Conservation (phyloP, 1,140 invertebrate genomes). For the Zaprionus ghesquierei region DNA sequence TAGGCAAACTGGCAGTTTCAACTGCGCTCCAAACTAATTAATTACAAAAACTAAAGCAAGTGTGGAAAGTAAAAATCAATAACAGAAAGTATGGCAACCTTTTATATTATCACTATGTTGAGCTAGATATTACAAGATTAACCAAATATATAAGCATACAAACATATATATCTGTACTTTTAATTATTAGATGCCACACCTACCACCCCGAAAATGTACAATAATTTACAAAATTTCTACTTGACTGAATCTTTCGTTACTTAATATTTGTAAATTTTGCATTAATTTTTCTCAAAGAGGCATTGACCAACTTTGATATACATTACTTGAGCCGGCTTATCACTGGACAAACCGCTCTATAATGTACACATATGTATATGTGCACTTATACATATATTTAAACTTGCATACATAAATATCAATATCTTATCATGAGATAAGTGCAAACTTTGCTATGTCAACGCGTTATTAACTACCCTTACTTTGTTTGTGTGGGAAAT, state of each 20-base stretch:
- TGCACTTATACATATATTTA: background rate
- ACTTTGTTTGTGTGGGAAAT: conserved; percentile 5
- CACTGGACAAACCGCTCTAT: conserved; percentile 3
- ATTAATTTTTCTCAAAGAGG: background rate
- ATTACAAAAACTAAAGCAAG: conserved; percentile 42
- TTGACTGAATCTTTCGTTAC: background rate
- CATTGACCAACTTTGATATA: conserved; percentile 31
- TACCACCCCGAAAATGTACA: too few species aligned
- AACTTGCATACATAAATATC: conserved; percentile 11
- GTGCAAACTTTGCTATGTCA: conserved; percentile 49
- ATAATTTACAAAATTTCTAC: too few species aligned
- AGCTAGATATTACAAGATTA: too few species aligned
- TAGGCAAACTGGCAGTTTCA: background rate
- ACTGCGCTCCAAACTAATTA: conserved; percentile 59
- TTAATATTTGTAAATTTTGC: background rate
- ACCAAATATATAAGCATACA: too few species aligned
- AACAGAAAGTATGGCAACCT: background rate
- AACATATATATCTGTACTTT: too few species aligned
- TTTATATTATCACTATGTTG: too few species aligned
- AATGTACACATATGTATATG: background rate
- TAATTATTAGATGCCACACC: too few species aligned
- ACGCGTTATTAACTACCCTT: conserved; percentile 9
- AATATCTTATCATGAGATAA: conserved; percentile 62
- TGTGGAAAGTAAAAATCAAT: background rate
- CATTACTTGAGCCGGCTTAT: conserved; percentile 57